Conservation (phyloP, 2,113 vertebrate species). For the Myotis davidii region DNA sequence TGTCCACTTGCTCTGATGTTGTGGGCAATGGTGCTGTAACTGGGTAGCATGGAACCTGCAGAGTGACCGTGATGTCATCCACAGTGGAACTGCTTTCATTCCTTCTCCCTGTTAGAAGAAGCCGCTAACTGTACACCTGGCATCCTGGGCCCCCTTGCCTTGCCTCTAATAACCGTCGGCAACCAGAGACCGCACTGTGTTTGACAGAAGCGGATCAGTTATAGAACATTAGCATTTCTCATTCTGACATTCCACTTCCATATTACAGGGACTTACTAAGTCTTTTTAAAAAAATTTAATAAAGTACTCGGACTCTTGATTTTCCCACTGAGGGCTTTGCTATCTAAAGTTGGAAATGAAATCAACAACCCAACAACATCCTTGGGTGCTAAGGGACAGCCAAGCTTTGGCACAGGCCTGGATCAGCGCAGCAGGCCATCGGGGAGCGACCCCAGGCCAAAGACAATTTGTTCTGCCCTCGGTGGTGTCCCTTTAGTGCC, state of each 20-base stretch:
- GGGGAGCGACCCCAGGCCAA: slow-evolving; percentile 69
- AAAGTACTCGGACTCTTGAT: slow-evolving; percentile 85
- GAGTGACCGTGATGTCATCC: slow-evolving; percentile 81
- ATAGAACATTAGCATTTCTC: slow-evolving; percentile 84
- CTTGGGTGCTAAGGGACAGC: slow-evolving; percentile 81
- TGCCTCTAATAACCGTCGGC: slow-evolving; percentile 77
- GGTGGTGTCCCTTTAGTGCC: slow-evolving; percentile 77
- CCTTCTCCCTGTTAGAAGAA: slow-evolving; percentile 78
- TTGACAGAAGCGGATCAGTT: slow-evolving; percentile 78
- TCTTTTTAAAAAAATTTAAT: slow-evolving; percentile 83
- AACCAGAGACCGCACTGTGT: slow-evolving; percentile 66
- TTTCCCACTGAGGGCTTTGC: slow-evolving; percentile 84
- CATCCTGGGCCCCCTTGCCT: slow-evolving; percentile 74
- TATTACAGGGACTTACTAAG: slow-evolving; percentile 78
- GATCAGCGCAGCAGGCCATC: slow-evolving; percentile 69
- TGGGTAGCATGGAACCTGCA: slow-evolving; percentile 47
- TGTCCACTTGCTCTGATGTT: slow-evolving; percentile 71
- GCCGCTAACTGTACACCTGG: slow-evolving; percentile 84
- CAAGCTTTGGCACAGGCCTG: slow-evolving; percentile 71
- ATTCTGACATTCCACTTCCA: slow-evolving; percentile 79
- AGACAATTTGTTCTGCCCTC: slow-evolving; percentile 76
- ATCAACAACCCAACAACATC: slow-evolving; percentile 83
- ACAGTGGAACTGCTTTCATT: slow-evolving; percentile 72
- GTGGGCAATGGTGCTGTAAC: slow-evolving; percentile 65
- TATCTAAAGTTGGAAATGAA: slow-evolving; percentile 83